Conservation (phyloP, 2,113 vertebrate genomes). For the Anas platyrhynchos region DNA sequence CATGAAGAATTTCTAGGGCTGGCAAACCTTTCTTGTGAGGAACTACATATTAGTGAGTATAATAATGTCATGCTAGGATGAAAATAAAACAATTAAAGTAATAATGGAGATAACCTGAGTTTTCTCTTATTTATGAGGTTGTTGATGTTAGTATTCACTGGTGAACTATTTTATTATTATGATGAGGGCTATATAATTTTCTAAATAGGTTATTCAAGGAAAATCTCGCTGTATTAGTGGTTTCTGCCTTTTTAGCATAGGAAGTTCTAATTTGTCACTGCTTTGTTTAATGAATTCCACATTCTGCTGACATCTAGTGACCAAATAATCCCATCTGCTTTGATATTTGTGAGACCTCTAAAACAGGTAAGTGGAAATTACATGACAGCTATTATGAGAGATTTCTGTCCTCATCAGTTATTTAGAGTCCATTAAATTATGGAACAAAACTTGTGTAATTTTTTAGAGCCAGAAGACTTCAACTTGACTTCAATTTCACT, state of each 20-base stretch:
- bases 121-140: background rate
- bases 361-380: background rate
- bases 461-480: background rate
- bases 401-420: background rate
- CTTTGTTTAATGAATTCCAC: background rate
- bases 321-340: background rate
- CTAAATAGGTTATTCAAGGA: background rate
- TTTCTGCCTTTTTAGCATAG: background rate
- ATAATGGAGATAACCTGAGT: background rate
- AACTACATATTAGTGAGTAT: background rate
- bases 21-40: background rate
- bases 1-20: background rate
- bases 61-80: background rate
- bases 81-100: background rate
- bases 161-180: background rate
- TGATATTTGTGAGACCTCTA: background rate
- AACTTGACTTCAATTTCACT: background rate
- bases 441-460: background rate
- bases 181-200: background rate
- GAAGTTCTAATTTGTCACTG: background rate
- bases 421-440: background rate
- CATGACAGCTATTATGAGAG: background rate
- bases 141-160: background rate
- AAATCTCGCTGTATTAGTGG: background rate
- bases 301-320: conserved; percentile 38